These are phyloP conservation scores for Gallinago jamesoni DNA, from an alignment of 2,113 vertebrate genomes.

Conservation along the genomic window DNA sequence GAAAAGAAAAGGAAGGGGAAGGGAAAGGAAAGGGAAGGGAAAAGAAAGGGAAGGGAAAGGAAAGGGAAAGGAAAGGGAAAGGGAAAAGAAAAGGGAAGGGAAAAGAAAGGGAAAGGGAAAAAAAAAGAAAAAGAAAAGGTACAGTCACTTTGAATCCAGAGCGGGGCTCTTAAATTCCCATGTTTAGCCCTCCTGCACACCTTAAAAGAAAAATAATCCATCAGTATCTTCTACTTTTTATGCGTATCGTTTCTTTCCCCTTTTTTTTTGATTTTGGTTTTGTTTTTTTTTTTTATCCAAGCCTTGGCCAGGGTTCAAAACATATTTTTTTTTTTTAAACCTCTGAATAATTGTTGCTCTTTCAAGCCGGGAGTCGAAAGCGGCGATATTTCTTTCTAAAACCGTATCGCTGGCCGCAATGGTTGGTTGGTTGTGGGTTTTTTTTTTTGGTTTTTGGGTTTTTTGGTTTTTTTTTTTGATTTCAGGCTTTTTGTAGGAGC, in stretches of 20 bases:
- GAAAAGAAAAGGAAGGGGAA: too few relatives aligned
- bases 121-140: not conserved
- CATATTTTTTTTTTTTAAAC: slow-evolving; percentile 33
- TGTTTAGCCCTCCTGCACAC: not conserved
- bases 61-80: too few relatives aligned
- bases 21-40: too few relatives aligned
- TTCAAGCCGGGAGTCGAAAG: slow-evolving; percentile 20
- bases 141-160: slow-evolving; percentile 14
- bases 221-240: slow-evolving; percentile 4
- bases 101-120: too few relatives aligned
- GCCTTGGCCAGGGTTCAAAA: not conserved
- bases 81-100: too few relatives aligned
- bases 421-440: not conserved
- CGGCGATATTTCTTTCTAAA: slow-evolving; percentile 27
- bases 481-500: slow-evolving; percentile 58
- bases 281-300: not conserved
- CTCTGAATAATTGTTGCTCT: slow-evolving; percentile 16
- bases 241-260: not conserved
- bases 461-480: not conserved
- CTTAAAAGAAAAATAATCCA: slow-evolving; percentile 26
- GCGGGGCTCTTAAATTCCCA: not conserved
- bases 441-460: not conserved
- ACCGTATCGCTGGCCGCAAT: slow-evolving; percentile 35
- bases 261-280: too few relatives aligned
- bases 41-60: too few relatives aligned